Evolutionary conservation across 1,140 invertebrate species (phyloP).

Genomic region (Brachystomella parvula): DNA sequence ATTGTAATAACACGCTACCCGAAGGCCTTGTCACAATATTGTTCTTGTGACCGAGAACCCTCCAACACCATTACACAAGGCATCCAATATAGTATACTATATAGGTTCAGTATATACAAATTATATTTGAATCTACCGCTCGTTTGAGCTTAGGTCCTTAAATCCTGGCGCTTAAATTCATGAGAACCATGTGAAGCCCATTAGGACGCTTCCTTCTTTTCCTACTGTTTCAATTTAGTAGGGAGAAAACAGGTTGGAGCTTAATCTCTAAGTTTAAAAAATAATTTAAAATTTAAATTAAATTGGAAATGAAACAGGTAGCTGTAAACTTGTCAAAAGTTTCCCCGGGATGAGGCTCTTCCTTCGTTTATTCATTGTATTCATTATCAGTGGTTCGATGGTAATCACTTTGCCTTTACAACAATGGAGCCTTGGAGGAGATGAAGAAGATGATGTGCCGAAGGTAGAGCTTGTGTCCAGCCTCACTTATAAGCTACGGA

Average conservation of each 20-base stretch:
- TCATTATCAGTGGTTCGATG: neutral
- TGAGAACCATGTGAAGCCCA: neutral
- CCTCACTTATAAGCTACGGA: no score
- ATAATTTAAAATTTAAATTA: constrained; percentile 8
- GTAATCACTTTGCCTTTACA: neutral
- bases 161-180: neutral
- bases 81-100: neutral
- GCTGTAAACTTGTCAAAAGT: constrained; percentile 5
- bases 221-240: neutral
- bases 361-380: neutral
- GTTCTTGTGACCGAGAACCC: neutral
- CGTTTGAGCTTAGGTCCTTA: neutral
- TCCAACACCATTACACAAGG: neutral
- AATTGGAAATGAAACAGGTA: neutral
- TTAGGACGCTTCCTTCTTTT: neutral
- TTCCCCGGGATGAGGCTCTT: neutral
- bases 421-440: neutral
- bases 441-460: no score
- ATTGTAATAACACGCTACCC: neutral
- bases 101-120: neutral
- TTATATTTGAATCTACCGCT: neutral
- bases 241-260: no score
- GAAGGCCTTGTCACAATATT: neutral
- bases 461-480: no score
- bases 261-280: neutral